Evolutionary conservation across 1,140 invertebrate genomes (phyloP).

Genomic region (Oppia nitens): DNA sequence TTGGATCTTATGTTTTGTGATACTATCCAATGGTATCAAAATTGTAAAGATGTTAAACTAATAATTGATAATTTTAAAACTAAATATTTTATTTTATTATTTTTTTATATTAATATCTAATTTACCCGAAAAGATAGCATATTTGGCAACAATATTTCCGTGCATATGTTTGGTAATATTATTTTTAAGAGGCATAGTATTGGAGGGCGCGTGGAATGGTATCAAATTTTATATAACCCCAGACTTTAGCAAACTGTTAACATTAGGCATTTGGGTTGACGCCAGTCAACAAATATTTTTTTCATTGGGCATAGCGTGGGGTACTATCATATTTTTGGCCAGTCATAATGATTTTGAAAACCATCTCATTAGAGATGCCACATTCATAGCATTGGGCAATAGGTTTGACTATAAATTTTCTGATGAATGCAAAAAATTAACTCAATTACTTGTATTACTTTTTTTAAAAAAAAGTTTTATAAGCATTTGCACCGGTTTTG

Average conservation of each 20-base stretch:
- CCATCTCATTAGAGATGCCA: slow-evolving; percentile 81
- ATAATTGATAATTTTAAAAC: no score
- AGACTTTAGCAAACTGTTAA: slow-evolving; percentile 27
- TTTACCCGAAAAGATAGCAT: no score
- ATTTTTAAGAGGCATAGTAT: slow-evolving; percentile 42
- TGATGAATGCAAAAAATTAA: no score
- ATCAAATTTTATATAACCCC: slow-evolving; percentile 24
- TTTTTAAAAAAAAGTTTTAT: slow-evolving; percentile 51
- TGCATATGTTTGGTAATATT: slow-evolving; percentile 56
- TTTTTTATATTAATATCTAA: no score
- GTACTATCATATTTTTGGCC: slow-evolving; percentile 80
- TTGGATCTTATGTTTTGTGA: background rate
- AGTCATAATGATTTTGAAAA: slow-evolving; percentile 94
- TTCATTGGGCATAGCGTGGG: slow-evolving; percentile 75
- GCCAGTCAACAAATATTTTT: slow-evolving; percentile 96
- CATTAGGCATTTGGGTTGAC: slow-evolving; percentile 87
- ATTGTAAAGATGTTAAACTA: background rate
- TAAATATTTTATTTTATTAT: no score
- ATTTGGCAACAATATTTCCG: slow-evolving; percentile 66
- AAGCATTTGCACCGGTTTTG: slow-evolving; percentile 92
- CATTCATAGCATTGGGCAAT: slow-evolving; percentile 82
- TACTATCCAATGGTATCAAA: background rate
- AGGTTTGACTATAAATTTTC: no score
- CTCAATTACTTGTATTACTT: no score
- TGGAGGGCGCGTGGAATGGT: slow-evolving; percentile 31